Evolutionary conservation across 2,113 vertebrate genomes (phyloP), one percentile per base, ranked within the genome.

Genomic region (Triplophysa siluroides): DNA sequence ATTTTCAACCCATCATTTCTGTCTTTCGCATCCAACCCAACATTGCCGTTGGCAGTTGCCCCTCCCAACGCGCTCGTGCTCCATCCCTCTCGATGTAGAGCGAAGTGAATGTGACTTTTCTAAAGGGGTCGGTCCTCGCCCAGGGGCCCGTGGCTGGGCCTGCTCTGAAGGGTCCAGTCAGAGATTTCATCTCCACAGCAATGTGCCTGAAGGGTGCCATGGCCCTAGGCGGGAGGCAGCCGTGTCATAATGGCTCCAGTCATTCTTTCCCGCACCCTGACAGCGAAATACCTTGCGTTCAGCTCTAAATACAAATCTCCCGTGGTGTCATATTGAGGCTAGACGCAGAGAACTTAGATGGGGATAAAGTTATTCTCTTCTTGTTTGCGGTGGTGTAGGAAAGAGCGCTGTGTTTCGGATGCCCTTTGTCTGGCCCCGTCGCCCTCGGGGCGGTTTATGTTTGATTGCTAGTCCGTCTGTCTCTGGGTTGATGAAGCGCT

Each of bases 21-120:
- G 80, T 72, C 80, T 82, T 77, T 79, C 83, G 50, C 77, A 72
- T 82, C 67, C 66, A 61, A 21, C 66, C 63, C 61, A 29, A 78
- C 58, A 24, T 33, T 61, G 81, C 84, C 79, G 29, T 83, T 2
- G 70, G 81, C 78, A 0, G 33, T 60, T 73, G 56, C 60, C 54
- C 52, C 67, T 52, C 61, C 69, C 29, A 24, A 16, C 47, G 1
- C n/a, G 88, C 70, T 58, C 60, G 45, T 23, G 11, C 68, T 29
- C 26, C 6, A 43, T 64, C 72, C 62, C 73, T 21, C 61, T 78
- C 77, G 38, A 78, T 91, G 86, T 91, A 95, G 95, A 98, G 96
- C 94, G 96, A 94, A 98, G 95, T 95, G 96, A 98, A 97, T 98
- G 96, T 99, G 96, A 98, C 98, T 99, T 96, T 97, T 98, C 93